Base-by-base conservation (phyloP, 2,888 invertebrate species). In the Pelosia muscerda region DNA sequence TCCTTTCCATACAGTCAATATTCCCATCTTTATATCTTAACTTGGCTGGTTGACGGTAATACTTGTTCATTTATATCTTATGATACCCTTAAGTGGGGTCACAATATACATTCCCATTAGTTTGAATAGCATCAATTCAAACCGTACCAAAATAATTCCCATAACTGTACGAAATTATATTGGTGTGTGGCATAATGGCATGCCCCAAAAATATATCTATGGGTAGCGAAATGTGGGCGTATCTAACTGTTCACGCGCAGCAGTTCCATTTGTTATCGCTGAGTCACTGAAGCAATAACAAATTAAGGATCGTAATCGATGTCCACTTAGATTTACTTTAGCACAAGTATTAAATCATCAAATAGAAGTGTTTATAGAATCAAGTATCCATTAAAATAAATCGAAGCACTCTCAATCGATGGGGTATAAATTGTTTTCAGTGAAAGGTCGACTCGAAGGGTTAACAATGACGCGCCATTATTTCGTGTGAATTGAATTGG, bases 401-500 rank as follows among this genome's bases (percentile, higher is more conserved):
- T 75, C 75, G 73, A 72, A 71, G 71, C 68, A 71, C 73, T 75
- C 72, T 72, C 73, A 73, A 78, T 80, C 74, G 72, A 76, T 75
- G 73, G 82, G 77, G 80, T 80, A 79, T 77, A 77, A 80, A 80
- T 80, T 71, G 79, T 77, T 75, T 81, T 73, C 74, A 64, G 63
- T 74, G 72, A 77, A 82, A 81, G 80, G 80, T 77, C 77, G 74
- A 77, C 78, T 78, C 77, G 75, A 74, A 77, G 79, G 83, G 83
- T 85, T 86, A 84, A 88, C 88, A 90, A 88, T 88, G 81, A 84
- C 71, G 65, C 66, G 56, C 87, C 82, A 87, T 90, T 89, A 89
- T 87, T 86, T 87, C 79, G 86, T 88, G 89, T 84, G 89, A 88
- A 90, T 86, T 84, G 87, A 88, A 88, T 86, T 79, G 84, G 81